phyloP scores from a whole-genome alignment of 2,888 invertebrate species.

The Branchellion lobata region DNA sequence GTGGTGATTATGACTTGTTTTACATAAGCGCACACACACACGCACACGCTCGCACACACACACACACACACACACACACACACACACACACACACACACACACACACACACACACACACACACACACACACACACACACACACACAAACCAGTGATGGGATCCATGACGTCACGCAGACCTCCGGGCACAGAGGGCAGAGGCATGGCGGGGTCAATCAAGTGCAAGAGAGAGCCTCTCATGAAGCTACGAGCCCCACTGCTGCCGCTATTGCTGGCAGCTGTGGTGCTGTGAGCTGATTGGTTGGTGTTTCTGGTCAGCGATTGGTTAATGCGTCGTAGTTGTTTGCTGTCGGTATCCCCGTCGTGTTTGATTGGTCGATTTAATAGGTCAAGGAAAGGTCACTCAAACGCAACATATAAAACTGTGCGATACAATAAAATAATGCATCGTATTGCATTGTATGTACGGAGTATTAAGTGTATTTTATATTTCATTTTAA shows the following conservation, averaged over 20 bases:
- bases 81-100: not conserved
- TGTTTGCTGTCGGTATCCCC: conserved; percentile 69
- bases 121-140: not conserved
- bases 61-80: too few relatives aligned
- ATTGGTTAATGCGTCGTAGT: conserved; percentile 72
- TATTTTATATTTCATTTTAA: too few relatives aligned
- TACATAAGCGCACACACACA: too few relatives aligned
- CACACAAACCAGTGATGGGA: conserved; percentile 74
- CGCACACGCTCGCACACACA: too few relatives aligned
- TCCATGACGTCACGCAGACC: conserved; percentile 82
- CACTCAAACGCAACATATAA: not conserved
- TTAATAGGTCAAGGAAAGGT: not conserved
- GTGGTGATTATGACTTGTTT: not conserved
- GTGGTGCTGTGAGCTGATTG: conserved; percentile 78
- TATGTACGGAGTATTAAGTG: too few relatives aligned
- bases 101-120: not conserved
- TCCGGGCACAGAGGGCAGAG: conserved; percentile 72
- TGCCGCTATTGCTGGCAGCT: not conserved
- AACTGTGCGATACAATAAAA: too few relatives aligned
- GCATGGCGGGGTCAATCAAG: conserved; percentile 42
- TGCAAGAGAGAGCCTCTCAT: conserved; percentile 47
- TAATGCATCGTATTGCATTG: too few relatives aligned
- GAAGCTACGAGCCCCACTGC: conserved; percentile 22
- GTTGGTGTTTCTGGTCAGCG: conserved; percentile 74
- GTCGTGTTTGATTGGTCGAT: conserved; percentile 72